These are phyloP conservation scores for Philopotamus ludificatus DNA, from an alignment of 1,140 invertebrate genomes.

Conservation along the genomic window DNA sequence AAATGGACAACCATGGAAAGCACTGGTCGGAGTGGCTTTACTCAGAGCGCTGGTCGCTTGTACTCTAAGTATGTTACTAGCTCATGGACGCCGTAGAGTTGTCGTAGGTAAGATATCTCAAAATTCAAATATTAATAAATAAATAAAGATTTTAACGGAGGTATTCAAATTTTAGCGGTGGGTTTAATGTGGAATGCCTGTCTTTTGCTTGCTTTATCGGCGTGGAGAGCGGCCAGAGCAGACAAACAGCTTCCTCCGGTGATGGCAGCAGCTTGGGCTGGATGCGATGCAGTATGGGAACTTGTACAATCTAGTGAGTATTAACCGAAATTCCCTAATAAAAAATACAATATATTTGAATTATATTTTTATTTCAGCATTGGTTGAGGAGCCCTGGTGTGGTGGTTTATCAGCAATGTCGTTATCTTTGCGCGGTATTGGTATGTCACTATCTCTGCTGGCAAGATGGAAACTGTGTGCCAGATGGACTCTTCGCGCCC, in stretches of 20 bases:
- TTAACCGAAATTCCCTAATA: not conserved
- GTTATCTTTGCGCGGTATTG: slow-evolving; percentile 46
- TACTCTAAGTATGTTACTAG: slow-evolving; percentile 67
- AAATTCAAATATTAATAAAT: slow-evolving; percentile 1
- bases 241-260: slow-evolving; percentile 68
- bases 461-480: slow-evolving; percentile 48
- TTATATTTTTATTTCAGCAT: slow-evolving; percentile 32
- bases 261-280: slow-evolving; percentile 72
- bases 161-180: slow-evolving; percentile 53
- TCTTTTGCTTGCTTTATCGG: slow-evolving; percentile 62
- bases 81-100: slow-evolving; percentile 62
- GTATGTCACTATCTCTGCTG: slow-evolving; percentile 46
- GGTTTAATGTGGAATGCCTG: slow-evolving; percentile 69
- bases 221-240: slow-evolving; percentile 63
- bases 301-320: slow-evolving; percentile 54
- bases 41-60: slow-evolving; percentile 67
- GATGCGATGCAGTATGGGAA: slow-evolving; percentile 73
- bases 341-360: slow-evolving; percentile 4
- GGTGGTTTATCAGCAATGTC: slow-evolving; percentile 48
- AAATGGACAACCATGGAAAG: slow-evolving; percentile 62
- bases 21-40: slow-evolving; percentile 64
- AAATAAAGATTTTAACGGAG: not conserved
- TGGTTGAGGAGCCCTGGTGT: slow-evolving; percentile 50
- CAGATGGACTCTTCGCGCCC: slow-evolving; percentile 45
- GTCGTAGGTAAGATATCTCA: slow-evolving; percentile 62